Base-by-base conservation (phyloP, 1,140 invertebrate genomes). In the Dolichoris vasculosae region DNA sequence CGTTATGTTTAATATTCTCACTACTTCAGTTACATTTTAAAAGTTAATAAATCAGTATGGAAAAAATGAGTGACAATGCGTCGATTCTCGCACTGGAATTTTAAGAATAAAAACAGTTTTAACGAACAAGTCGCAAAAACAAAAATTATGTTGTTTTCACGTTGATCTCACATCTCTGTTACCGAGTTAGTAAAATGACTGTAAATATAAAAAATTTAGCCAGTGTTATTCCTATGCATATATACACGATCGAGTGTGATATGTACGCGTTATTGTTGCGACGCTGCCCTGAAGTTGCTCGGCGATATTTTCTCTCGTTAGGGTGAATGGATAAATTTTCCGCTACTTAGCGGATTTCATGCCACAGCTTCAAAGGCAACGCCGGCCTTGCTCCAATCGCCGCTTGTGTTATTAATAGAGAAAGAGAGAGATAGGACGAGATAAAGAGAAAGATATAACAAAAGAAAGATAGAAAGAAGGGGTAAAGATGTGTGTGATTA, bases 321-420 rank as follows among this genome's bases (percentile, higher is more conserved):
- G 89, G 88, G 83, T 89, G 90, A 90, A 90, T 86, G 84, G 84
- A 89, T 89, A 91, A 87, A 91, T 91, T 91, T 91, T 91, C 90
- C 91, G 89, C 90, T 91, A 91, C 88, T 91, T 91, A 91, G 89
- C 85, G 88, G 88, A 90, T 91, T 91, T 91, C 83, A 90, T 90
- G 90, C 89, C 88, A 87, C 86, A 85, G 85, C 88, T 77, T 91
- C 91, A 91, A 91, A 91, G 91, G 84, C 86, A 87, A 78, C 71
- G 78, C 75, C 87, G 90, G 89, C 90, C 91, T 91, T 90, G 90
- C 89, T 88, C 88, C 90, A 89, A 91, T 91, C 87, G 89, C 78
- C 81, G 71, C 73, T 30, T 79, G 78, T 32, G 59, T 71, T 91
- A 91, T 91, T 91, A 91, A 91, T 91, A 91, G 89, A 82, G 46